Conservation (phyloP, 2,797 vertebrate species). For the Petrocephalus sullivani region DNA sequence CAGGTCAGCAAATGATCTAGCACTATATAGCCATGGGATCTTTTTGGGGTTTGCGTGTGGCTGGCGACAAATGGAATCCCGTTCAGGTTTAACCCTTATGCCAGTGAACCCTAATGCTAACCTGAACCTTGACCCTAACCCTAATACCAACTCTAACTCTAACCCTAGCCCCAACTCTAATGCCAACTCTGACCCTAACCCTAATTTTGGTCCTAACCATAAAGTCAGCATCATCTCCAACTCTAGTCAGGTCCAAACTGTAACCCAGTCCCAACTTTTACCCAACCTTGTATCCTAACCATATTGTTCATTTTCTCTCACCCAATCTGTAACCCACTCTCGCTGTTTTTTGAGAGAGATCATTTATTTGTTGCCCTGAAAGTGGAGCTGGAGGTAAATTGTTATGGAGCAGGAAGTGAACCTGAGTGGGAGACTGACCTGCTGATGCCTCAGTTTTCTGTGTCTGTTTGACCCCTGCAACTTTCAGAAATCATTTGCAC, state of each 20-base stretch:
- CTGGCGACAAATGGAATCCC: neutral
- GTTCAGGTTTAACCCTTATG: neutral
- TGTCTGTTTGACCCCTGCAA: slow-evolving; percentile 10
- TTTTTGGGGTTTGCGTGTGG: neutral
- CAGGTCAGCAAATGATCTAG: neutral
- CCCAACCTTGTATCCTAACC: neutral
- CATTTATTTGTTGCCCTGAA: slow-evolving; percentile 66
- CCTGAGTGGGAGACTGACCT: slow-evolving; percentile 37
- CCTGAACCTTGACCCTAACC: neutral
- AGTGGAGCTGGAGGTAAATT: slow-evolving; percentile 63
- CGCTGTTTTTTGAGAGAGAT: slow-evolving; percentile 43
- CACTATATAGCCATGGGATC: neutral
- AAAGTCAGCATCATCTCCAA: neutral
- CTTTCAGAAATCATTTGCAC: slow-evolving; percentile 7
- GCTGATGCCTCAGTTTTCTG: slow-evolving; percentile 28
- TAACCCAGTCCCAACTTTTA: neutral
- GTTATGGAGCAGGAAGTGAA: slow-evolving; percentile 64
- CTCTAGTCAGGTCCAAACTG: neutral
- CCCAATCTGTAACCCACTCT: neutral
- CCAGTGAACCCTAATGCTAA: too few species aligned
- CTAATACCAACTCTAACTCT: neutral
- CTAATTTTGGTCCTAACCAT: neutral
- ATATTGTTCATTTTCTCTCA: neutral
- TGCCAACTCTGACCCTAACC: neutral
- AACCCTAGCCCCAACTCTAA: neutral